Evolutionary conservation across 1,140 invertebrate species (phyloP).

Genomic region (Drosophila insularis): DNA sequence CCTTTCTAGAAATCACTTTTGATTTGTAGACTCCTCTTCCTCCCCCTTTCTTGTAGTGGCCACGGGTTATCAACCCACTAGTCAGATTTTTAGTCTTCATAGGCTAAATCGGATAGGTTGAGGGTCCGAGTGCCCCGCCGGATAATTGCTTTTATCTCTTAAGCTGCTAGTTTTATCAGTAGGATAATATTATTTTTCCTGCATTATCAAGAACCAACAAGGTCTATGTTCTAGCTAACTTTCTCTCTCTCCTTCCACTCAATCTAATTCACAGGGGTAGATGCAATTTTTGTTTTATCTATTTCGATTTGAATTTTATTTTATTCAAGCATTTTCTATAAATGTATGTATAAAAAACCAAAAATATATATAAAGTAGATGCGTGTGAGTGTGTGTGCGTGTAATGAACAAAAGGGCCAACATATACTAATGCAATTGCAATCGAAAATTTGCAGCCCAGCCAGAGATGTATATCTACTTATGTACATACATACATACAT

Average conservation of each 20-base stretch:
- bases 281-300: constrained; percentile 5
- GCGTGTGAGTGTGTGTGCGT: constrained; percentile 41
- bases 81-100: too few species aligned
- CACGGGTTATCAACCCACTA: too few species aligned
- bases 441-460: constrained; percentile 60
- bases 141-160: neutral
- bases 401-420: constrained; percentile 74
- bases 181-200: neutral
- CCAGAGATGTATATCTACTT: constrained; percentile 49
- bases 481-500: constrained; percentile 3
- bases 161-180: constrained; percentile 28
- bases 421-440: constrained; percentile 70
- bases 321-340: constrained; percentile 51
- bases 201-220: neutral
- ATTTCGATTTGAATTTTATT: constrained; percentile 60
- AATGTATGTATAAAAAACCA: neutral
- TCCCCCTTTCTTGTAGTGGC: too few species aligned
- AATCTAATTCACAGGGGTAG: neutral
- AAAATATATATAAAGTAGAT: constrained; percentile 9
- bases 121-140: too few species aligned
- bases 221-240: neutral
- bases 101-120: too few species aligned
- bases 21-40: too few species aligned
- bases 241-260: neutral
- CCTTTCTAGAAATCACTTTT: too few species aligned